Percentiles rank a stretch among this genome's conserved stretches.
phyloP scores from a whole-genome alignment of 2,888 invertebrate species.

The Synanthedon vespiformis region DNA sequence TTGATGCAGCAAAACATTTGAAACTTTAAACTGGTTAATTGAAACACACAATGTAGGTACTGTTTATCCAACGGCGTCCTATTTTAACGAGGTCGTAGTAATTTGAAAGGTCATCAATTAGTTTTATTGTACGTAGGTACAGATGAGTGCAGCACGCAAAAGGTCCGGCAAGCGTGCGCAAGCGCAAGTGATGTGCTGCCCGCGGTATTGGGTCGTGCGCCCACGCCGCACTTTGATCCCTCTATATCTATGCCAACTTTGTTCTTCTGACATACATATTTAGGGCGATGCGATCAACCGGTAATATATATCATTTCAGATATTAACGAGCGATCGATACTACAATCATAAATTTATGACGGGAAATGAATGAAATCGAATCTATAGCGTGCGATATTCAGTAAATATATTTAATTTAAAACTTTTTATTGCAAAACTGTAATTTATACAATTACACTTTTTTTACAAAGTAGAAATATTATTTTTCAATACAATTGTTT shows the following conservation, averaged over 20 bases:
- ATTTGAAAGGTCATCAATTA: constrained; percentile 25
- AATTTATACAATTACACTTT: no score
- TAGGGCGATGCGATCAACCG: constrained; percentile 41
- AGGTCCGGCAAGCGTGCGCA: constrained; percentile 37
- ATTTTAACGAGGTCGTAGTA: constrained; percentile 10
- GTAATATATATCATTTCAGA: constrained; percentile 30
- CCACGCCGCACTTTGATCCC: constrained; percentile 67
- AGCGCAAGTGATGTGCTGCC: constrained; percentile 15
- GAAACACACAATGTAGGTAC: neutral
- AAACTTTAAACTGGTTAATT: no score
- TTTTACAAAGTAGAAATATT: no score
- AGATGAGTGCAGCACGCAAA: constrained; percentile 35
- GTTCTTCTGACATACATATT: constrained; percentile 51
- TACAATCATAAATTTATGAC: neutral
- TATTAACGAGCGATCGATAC: constrained; percentile 28
- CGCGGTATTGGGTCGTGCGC: constrained; percentile 64
- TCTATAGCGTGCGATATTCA: no score
- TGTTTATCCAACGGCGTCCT: neutral
- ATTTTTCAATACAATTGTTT: no score
- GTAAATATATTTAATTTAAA: no score
- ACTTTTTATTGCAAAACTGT: no score
- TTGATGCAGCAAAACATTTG: neutral
- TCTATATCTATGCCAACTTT: constrained; percentile 63
- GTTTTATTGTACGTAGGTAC: constrained; percentile 28
- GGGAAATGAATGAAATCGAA: neutral